Percentiles rank a stretch among this genome's conserved stretches.
Evolutionary conservation across 2,797 vertebrate species (phyloP).

Genomic region (Moxostoma hubbsi): DNA sequence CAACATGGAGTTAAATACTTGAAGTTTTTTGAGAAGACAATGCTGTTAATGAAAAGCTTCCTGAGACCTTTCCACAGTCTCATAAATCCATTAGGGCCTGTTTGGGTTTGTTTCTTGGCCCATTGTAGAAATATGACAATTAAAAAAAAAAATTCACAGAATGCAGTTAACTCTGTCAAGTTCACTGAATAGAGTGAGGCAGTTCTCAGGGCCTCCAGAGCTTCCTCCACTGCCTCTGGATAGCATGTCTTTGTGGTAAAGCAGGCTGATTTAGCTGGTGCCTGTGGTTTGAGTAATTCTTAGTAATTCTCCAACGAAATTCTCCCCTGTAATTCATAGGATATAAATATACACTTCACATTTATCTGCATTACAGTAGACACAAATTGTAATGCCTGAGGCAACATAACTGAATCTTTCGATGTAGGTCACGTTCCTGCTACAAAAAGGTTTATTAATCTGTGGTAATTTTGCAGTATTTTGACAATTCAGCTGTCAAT

Average conservation of each 20-base stretch:
- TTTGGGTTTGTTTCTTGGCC: conserved; percentile 19
- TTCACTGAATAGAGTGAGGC: not conserved
- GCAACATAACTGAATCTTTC: conserved; percentile 16
- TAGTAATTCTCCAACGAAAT: conserved; percentile 50
- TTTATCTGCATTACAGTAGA: conserved; percentile 40
- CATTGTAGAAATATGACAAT: not conserved
- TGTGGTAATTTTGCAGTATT: not conserved
- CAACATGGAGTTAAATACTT: not conserved
- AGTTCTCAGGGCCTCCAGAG: not conserved
- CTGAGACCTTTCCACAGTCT: conserved; percentile 28
- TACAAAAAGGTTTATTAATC: not conserved
- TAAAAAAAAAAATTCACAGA: not conserved
- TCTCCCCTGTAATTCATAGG: conserved; percentile 57
- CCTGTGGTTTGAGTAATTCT: conserved; percentile 57
- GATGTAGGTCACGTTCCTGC: conserved; percentile 32
- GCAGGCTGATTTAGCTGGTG: conserved; percentile 54
- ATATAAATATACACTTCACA: conserved; percentile 53
- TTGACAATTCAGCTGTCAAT: not conserved
- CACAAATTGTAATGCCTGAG: conserved; percentile 30
- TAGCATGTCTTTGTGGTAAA: conserved; percentile 54
- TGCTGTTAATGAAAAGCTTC: conserved; percentile 27
- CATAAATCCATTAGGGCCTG: conserved; percentile 30
- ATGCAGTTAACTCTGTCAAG: conserved; percentile 30
- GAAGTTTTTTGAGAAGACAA: conserved; percentile 11
- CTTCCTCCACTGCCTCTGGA: conserved; percentile 5